Evolutionary conservation across 2,797 vertebrate genomes (phyloP).

Genomic region (Gymnodraco acuticeps): DNA sequence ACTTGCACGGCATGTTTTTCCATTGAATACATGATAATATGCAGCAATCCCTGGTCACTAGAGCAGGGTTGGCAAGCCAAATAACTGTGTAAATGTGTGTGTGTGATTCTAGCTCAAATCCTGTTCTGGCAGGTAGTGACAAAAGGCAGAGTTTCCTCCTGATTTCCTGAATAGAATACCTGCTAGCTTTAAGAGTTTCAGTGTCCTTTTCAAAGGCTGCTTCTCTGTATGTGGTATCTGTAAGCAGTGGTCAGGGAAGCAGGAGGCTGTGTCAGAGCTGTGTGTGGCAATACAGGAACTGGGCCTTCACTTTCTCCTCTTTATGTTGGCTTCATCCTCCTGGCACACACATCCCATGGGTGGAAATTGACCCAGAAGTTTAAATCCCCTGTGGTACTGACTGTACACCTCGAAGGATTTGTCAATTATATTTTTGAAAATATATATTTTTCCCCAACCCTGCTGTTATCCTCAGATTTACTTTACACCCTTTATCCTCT

Average conservation of each 20-base stretch:
- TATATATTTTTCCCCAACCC: not conserved
- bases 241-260: constrained; percentile 12
- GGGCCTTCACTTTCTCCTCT: constrained; percentile 21
- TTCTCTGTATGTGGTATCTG: constrained; percentile 26
- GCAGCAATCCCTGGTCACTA: not conserved
- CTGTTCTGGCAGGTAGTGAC: not conserved
- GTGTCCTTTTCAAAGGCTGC: constrained; percentile 15
- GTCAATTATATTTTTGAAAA: not conserved
- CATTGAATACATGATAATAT: not conserved
- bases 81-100: not conserved
- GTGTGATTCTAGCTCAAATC: no score
- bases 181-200: not conserved
- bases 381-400: constrained; percentile 9
- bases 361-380: constrained; percentile 12
- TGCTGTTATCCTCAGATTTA: no score
- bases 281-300: constrained; percentile 41
- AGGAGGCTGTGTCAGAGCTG: constrained; percentile 32
- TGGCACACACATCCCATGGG: not conserved
- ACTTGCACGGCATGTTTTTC: not conserved
- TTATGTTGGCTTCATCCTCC: constrained; percentile 14
- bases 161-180: constrained; percentile 1
- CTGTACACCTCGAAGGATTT: not conserved
- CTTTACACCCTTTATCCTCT: no score
- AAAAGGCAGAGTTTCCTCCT: not conserved
- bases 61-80: not conserved